A percentile compares a stretch with the other conserved stretches of the same genome.
Conservation (phyloP, 2,797 vertebrate species). For the Geotrypetes seraphini region DNA sequence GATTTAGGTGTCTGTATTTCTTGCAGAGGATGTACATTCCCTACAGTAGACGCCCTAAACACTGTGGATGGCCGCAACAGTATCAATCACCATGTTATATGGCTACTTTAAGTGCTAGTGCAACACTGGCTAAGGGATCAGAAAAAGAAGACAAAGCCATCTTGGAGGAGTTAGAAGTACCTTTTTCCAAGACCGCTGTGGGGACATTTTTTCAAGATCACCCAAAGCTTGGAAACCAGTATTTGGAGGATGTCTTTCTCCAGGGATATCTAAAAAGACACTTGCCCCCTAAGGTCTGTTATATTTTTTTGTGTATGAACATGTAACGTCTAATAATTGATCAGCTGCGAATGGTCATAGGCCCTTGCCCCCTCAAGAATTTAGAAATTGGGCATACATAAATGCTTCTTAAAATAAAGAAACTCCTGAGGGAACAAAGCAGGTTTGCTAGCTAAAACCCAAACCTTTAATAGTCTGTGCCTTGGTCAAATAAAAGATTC, state of each 20-base stretch:
- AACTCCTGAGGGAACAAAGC: too few species aligned
- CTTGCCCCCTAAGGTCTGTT: conserved; percentile 55
- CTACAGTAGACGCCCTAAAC: too few species aligned
- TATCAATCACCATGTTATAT: not conserved
- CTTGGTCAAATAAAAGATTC: too few species aligned
- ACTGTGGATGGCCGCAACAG: too few species aligned
- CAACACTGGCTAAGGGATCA: not conserved
- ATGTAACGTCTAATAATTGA: not conserved
- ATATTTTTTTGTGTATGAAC: not conserved
- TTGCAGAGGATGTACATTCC: too few species aligned
- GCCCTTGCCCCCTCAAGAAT: too few species aligned
- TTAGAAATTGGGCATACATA: too few species aligned
- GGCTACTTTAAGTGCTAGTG: not conserved
- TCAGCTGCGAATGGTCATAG: too few species aligned
- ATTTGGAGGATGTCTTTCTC: conserved; percentile 63
- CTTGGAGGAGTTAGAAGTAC: not conserved
- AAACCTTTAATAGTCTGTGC: too few species aligned
- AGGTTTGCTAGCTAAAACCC: too few species aligned
- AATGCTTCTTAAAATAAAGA: too few species aligned
- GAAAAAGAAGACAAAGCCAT: rapidly evolving
- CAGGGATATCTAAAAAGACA: conserved; percentile 57
- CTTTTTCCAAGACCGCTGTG: conserved; percentile 32
- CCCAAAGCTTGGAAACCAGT: conserved; percentile 54
- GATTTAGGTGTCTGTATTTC: too few species aligned
- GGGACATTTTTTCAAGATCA: conserved; percentile 60